A percentile compares a stretch with the other conserved stretches of the same genome.
These are phyloP conservation scores for Xiphorhynchus erythropygius DNA, from an alignment of 2,797 vertebrate genomes.

Conservation along the genomic window DNA sequence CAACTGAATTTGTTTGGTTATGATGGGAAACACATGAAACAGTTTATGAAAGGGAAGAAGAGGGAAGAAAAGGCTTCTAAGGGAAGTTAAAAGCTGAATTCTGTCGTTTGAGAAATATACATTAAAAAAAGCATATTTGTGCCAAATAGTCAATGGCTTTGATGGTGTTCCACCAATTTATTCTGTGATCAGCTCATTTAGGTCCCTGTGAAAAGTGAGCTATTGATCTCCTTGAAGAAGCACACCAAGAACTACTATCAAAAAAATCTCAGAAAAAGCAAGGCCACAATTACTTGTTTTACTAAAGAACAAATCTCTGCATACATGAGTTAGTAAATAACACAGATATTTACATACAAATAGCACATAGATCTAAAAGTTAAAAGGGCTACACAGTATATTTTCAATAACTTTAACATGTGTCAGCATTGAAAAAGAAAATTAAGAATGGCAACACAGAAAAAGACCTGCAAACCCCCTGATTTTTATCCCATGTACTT, in stretches of 20 bases:
- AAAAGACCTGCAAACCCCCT: neutral
- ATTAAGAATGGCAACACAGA: neutral
- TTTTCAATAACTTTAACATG: neutral
- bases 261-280: neutral
- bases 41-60: neutral
- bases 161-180: neutral
- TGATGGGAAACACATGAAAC: neutral
- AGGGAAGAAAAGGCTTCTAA: neutral
- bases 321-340: neutral
- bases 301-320: neutral
- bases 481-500: neutral
- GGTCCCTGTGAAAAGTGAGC: neutral
- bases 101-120: neutral
- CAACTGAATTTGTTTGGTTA: neutral
- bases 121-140: neutral
- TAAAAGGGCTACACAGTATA: neutral
- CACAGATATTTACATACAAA: neutral
- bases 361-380: neutral
- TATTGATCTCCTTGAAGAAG: neutral
- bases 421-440: neutral
- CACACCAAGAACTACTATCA: neutral
- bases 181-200: neutral
- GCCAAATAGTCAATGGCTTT: neutral
- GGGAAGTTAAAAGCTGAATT: neutral
- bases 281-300: neutral